Conservation (phyloP, 2,888 invertebrate genomes). For the Pseudanteris insignis region DNA sequence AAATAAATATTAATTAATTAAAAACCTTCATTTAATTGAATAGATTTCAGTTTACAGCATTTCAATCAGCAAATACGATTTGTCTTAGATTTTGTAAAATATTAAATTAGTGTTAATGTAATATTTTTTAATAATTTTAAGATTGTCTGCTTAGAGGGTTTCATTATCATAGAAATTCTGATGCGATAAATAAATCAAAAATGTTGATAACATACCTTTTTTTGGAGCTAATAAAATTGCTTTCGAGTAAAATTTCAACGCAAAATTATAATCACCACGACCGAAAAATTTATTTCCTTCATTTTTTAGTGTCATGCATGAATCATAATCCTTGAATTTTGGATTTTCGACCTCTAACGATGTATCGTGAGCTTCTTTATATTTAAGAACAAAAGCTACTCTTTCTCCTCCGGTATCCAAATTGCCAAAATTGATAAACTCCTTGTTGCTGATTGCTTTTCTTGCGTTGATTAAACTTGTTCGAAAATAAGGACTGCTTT, state of each 20-base stretch:
- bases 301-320: slow-evolving; percentile 74
- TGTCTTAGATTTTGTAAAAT: background rate
- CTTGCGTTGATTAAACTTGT: slow-evolving; percentile 65
- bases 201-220: slow-evolving; percentile 69
- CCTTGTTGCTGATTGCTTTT: slow-evolving; percentile 69
- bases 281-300: slow-evolving; percentile 79
- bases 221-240: slow-evolving; percentile 75
- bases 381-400: slow-evolving; percentile 71
- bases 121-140: background rate
- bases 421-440: slow-evolving; percentile 73
- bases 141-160: background rate
- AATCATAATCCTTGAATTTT: slow-evolving; percentile 70
- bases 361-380: slow-evolving; percentile 67
- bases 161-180: background rate
- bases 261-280: slow-evolving; percentile 75
- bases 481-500: slow-evolving; percentile 56
- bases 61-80: background rate
- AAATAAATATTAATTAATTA: too few species aligned
- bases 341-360: slow-evolving; percentile 68
- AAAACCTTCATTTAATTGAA: too few species aligned
- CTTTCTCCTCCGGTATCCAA: slow-evolving; percentile 74
- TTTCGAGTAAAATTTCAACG: slow-evolving; percentile 76
- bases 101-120: background rate
- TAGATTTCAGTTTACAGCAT: background rate
- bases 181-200: background rate